A percentile compares a stretch with the other conserved stretches of the same genome.
These are phyloP conservation scores for Troides helena DNA, from an alignment of 2,888 invertebrate genomes.

Conservation along the genomic window DNA sequence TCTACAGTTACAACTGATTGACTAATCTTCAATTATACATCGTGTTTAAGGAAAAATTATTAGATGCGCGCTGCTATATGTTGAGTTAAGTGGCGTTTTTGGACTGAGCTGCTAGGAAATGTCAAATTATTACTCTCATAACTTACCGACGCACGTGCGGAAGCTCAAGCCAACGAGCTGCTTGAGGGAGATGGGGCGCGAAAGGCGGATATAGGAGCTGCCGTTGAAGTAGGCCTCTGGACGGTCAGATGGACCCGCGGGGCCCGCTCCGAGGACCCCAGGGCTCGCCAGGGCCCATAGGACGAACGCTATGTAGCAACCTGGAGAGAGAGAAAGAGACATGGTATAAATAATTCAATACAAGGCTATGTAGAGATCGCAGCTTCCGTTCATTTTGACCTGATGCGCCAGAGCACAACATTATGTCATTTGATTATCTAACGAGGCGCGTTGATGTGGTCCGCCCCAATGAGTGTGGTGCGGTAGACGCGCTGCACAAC, in stretches of 20 bases:
- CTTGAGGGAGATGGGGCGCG: conserved; percentile 87
- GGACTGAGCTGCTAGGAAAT: too few relatives aligned
- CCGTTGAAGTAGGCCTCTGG: conserved; percentile 93
- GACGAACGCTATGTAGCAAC: conserved; percentile 35
- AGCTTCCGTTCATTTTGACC: neutral
- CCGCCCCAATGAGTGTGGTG: neutral
- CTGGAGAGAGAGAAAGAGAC: conserved; percentile 34
- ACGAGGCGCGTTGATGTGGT: neutral
- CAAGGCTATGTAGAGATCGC: neutral
- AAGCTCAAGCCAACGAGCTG: conserved; percentile 91
- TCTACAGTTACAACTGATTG: too few relatives aligned
- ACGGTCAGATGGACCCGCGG: conserved; percentile 80
- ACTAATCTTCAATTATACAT: too few relatives aligned
- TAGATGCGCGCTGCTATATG: too few relatives aligned
- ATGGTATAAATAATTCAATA: neutral
- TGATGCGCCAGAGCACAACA: neutral
- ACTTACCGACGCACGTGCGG: conserved; percentile 87
- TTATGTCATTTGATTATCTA: neutral
- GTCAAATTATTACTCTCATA: too few relatives aligned
- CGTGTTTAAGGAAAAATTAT: too few relatives aligned
- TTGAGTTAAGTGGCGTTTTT: too few relatives aligned
- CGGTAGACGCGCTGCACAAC: neutral
- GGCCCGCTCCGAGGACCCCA: conserved; percentile 49
- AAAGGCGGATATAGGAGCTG: conserved; percentile 86
- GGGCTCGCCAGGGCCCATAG: conserved; percentile 39